Evolutionary conservation across 2,888 invertebrate genomes (phyloP).

Genomic region (Ptilodon capucinus): DNA sequence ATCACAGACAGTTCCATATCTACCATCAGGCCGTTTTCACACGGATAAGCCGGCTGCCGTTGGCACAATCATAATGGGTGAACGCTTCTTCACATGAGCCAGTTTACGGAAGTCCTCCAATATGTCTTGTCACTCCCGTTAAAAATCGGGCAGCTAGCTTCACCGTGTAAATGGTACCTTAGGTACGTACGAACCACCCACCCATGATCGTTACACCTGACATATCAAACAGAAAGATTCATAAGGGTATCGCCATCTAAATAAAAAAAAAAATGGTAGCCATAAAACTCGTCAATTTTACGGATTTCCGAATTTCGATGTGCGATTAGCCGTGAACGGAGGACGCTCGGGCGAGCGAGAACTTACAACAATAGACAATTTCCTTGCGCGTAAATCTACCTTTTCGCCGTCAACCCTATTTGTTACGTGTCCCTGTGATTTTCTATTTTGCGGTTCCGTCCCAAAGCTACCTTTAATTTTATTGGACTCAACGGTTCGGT

Average conservation of each 20-base stretch:
- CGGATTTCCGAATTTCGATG: conserved; percentile 59
- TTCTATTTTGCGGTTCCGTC: conserved; percentile 13
- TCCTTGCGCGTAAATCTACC: conserved; percentile 39
- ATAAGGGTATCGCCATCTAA: conserved; percentile 23
- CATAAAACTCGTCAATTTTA: conserved; percentile 56
- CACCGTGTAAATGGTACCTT: too few relatives aligned
- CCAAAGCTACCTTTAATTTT: conserved; percentile 1
- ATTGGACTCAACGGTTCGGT: conserved; percentile 2
- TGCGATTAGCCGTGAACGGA: conserved; percentile 51
- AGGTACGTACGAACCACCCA: conserved; percentile 17
- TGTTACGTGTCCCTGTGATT: conserved; percentile 18
- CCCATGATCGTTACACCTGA: conserved; percentile 21
- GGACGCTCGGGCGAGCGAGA: conserved; percentile 45
- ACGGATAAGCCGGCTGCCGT: too few relatives aligned
- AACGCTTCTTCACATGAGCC: too few relatives aligned
- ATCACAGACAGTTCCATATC: not conserved
- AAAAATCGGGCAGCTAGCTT: too few relatives aligned
- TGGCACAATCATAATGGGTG: too few relatives aligned
- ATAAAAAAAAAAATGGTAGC: conserved; percentile 41
- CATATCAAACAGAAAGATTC: conserved; percentile 29
- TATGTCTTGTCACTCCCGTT: too few relatives aligned
- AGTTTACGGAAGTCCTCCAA: too few relatives aligned
- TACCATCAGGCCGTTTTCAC: too few relatives aligned
- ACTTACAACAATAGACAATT: conserved; percentile 54
- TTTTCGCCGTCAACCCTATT: conserved; percentile 29